Percentiles rank a stretch among this genome's conserved stretches.
These are phyloP conservation scores for Prenolepis imparis DNA, from an alignment of 2,888 invertebrate genomes.

Conservation along the genomic window DNA sequence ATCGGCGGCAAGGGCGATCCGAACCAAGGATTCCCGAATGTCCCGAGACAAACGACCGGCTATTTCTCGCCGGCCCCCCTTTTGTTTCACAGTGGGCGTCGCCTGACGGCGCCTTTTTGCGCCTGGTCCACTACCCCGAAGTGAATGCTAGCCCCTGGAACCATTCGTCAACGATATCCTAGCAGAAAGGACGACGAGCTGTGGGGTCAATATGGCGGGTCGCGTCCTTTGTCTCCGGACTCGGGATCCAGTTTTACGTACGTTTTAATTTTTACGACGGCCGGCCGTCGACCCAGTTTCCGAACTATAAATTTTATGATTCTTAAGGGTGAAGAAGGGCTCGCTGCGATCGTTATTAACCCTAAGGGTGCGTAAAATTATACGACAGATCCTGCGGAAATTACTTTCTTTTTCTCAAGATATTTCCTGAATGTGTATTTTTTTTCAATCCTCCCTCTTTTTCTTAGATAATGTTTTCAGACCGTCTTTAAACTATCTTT, in stretches of 20 bases:
- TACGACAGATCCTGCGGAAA: not conserved
- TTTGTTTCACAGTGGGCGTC: slow-evolving; percentile 81
- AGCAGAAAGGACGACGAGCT: slow-evolving; percentile 28
- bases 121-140: slow-evolving; percentile 72
- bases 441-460: not conserved
- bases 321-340: not conserved
- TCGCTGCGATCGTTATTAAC: not conserved
- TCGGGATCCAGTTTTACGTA: slow-evolving; percentile 21
- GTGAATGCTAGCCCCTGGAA: not conserved
- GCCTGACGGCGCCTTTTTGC: slow-evolving; percentile 77
- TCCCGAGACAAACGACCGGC: slow-evolving; percentile 74
- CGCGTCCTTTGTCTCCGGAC: slow-evolving; percentile 55
- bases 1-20: slow-evolving; percentile 43
- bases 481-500: not conserved
- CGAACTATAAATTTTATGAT: slow-evolving; percentile 36
- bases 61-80: slow-evolving; percentile 69
- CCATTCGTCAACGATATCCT: slow-evolving; percentile 71
- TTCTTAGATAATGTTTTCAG: not conserved
- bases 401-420: not conserved
- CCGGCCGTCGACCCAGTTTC: slow-evolving; percentile 10
- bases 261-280: slow-evolving; percentile 42
- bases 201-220: slow-evolving; percentile 57
- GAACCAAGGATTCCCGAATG: slow-evolving; percentile 34
- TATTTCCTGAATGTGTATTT: too few species aligned
- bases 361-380: not conserved